These are phyloP conservation scores for Ooceraea biroi DNA, from an alignment of 1,140 invertebrate species.

Conservation along the genomic window DNA sequence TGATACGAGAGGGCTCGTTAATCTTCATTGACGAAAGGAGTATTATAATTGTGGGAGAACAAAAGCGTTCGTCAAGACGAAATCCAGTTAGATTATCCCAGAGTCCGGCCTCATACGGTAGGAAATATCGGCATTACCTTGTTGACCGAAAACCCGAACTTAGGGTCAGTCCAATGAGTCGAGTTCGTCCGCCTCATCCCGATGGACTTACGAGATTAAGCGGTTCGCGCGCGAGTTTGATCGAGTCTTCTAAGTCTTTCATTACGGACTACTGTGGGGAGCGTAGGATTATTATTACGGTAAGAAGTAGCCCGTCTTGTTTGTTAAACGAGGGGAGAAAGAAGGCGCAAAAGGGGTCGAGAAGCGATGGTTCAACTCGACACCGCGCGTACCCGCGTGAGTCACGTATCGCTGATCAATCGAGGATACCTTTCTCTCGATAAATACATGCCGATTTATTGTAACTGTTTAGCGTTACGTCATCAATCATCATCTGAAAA, in stretches of 20 bases:
- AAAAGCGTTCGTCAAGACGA: slow-evolving; percentile 72
- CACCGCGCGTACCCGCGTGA: slow-evolving; percentile 66
- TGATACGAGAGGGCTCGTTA: neutral
- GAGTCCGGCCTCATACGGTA: slow-evolving; percentile 64
- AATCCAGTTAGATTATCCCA: slow-evolving; percentile 76
- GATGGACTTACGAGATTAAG: slow-evolving; percentile 81
- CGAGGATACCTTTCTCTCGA: slow-evolving; percentile 34
- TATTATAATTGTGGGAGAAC: slow-evolving; percentile 61
- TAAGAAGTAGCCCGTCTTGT: slow-evolving; percentile 77
- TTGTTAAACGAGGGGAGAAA: slow-evolving; percentile 80
- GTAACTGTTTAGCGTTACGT: neutral
- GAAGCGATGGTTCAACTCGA: slow-evolving; percentile 27
- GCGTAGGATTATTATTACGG: slow-evolving; percentile 80
- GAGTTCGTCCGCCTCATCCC: slow-evolving; percentile 69
- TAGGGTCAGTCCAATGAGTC: slow-evolving; percentile 72
- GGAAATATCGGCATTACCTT: slow-evolving; percentile 80
- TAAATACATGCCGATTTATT: neutral
- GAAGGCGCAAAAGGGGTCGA: slow-evolving; percentile 75
- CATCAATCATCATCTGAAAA: neutral
- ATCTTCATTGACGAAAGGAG: slow-evolving; percentile 4
- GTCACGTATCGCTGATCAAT: slow-evolving; percentile 71
- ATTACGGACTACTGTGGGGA: slow-evolving; percentile 71
- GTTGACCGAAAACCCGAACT: slow-evolving; percentile 73
- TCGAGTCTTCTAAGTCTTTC: slow-evolving; percentile 82
- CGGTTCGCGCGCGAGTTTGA: slow-evolving; percentile 79